A percentile compares a stretch with the other conserved stretches of the same genome.
phyloP scores from a whole-genome alignment of 2,113 vertebrate genomes.

The Platysteira castanea region DNA sequence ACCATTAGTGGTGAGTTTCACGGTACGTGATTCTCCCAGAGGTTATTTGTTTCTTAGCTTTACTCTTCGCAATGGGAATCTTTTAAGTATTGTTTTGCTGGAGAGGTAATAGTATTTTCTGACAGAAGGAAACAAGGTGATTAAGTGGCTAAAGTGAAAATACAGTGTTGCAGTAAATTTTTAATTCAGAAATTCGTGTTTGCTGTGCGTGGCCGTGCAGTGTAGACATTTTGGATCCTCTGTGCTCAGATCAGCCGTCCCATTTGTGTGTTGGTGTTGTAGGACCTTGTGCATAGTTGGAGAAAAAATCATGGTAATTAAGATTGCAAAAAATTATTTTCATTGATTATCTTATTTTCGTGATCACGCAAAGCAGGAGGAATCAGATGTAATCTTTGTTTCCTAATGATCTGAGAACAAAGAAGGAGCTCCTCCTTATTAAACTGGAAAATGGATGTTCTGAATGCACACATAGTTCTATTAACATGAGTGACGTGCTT shows the following conservation, averaged over 20 bases:
- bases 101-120: neutral
- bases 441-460: neutral
- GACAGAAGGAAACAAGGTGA: neutral
- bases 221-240: neutral
- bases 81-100: neutral
- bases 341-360: neutral
- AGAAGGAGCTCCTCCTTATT: neutral
- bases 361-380: fast-evolving
- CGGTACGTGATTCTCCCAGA: neutral
- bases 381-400: neutral
- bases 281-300: neutral
- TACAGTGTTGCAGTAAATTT: fast-evolving
- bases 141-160: neutral
- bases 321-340: neutral
- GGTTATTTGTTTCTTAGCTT: neutral
- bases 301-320: neutral
- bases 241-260: neutral
- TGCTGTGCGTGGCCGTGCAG: neutral
- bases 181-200: neutral
- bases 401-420: neutral
- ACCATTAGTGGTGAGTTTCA: neutral
- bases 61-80: neutral
- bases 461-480: neutral
- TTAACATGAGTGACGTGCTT: neutral
- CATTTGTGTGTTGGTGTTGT: neutral